Conservation (phyloP, 2,888 invertebrate genomes). For the Cerastis rubricosa region DNA sequence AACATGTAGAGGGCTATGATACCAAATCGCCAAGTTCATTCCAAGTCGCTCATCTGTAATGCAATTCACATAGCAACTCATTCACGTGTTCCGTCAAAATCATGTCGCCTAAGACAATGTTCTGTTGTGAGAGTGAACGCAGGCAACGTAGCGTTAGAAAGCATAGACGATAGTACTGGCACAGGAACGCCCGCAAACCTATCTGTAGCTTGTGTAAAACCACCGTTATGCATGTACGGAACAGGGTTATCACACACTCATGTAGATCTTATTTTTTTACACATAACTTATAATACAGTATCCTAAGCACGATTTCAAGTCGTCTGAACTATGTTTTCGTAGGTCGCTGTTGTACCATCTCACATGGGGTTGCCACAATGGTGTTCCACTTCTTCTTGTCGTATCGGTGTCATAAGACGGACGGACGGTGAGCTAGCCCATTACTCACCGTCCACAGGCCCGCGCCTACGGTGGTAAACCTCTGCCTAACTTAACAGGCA, state of each 20-base stretch:
- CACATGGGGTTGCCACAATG: too few species aligned
- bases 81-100: slow-evolving; percentile 3
- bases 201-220: slow-evolving; percentile 55
- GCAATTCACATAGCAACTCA: slow-evolving; percentile 2
- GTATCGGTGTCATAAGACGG: too few species aligned
- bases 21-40: not conserved
- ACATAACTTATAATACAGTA: not conserved
- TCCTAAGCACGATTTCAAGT: too few species aligned
- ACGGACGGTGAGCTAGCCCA: too few species aligned
- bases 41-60: not conserved
- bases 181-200: slow-evolving; percentile 39
- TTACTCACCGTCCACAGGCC: too few species aligned
- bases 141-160: slow-evolving; percentile 12
- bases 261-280: not conserved
- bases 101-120: slow-evolving; percentile 27
- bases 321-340: too few species aligned
- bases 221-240: slow-evolving; percentile 51
- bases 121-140: slow-evolving; percentile 2
- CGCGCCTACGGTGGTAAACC: too few species aligned
- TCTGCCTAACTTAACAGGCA: too few species aligned
- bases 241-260: slow-evolving; percentile 44
- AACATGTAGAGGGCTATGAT: not conserved
- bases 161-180: slow-evolving; percentile 37
- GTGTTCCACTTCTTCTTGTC: too few species aligned
- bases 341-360: too few species aligned